Percentiles rank a stretch among this genome's conserved stretches.
Evolutionary conservation across 1,140 invertebrate genomes (phyloP).

Genomic region (Zaprionus taronus): DNA sequence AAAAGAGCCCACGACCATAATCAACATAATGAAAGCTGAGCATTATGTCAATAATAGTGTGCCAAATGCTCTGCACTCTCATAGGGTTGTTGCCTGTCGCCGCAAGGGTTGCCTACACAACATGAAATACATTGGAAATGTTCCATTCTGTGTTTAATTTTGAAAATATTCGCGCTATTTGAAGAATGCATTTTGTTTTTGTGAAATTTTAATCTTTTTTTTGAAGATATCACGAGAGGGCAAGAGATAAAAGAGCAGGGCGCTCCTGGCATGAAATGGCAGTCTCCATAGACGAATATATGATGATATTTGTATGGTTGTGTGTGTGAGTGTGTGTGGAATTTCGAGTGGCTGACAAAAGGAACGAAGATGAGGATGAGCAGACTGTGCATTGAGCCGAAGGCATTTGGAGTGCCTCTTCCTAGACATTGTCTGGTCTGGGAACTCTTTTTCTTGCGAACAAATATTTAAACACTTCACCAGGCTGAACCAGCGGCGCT

Average conservation of each 20-base stretch:
- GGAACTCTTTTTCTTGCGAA: slow-evolving; percentile 10
- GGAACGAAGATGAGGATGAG: slow-evolving; percentile 25
- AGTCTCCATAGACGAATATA: slow-evolving; percentile 30
- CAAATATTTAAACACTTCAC: neutral
- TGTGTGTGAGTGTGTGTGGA: slow-evolving; percentile 41
- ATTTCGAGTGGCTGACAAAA: slow-evolving; percentile 50
- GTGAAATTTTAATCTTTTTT: slow-evolving; percentile 65
- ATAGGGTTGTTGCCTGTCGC: slow-evolving; percentile 32
- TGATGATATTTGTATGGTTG: neutral
- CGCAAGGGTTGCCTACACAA: slow-evolving; percentile 53
- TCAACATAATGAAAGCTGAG: slow-evolving; percentile 65
- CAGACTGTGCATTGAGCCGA: slow-evolving; percentile 15
- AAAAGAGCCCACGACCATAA: slow-evolving; percentile 32
- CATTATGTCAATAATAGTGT: slow-evolving; percentile 78
- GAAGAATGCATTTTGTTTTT: slow-evolving; percentile 60
- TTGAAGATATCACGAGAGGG: slow-evolving; percentile 20
- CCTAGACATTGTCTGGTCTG: slow-evolving; percentile 18
- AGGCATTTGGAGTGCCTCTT: slow-evolving; percentile 38
- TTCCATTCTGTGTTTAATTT: slow-evolving; percentile 55
- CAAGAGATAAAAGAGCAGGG: slow-evolving; percentile 27
- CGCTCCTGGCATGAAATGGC: slow-evolving; percentile 53
- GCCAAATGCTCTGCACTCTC: slow-evolving; percentile 50
- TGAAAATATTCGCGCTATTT: slow-evolving; percentile 69
- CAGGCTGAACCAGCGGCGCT: neutral
- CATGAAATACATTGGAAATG: neutral